Evolutionary conservation across 2,888 invertebrate genomes (phyloP).

Genomic region (Catocala sponsa): DNA sequence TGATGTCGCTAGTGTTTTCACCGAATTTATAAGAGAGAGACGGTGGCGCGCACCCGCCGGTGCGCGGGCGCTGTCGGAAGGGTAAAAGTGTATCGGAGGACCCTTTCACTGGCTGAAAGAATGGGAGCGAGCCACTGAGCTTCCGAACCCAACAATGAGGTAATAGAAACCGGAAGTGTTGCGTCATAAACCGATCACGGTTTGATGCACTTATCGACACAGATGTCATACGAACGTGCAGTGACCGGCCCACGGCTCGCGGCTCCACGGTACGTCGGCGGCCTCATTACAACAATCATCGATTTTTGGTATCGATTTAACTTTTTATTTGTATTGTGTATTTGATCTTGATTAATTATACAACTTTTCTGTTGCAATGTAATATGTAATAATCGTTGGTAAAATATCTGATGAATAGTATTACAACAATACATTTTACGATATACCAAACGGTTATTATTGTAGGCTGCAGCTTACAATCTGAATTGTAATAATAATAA

Average conservation of each 20-base stretch:
- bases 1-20: conserved; percentile 81
- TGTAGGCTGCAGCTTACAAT: no score
- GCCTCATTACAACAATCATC: conserved; percentile 23
- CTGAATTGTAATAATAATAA: no score
- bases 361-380: no score
- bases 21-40: conserved; percentile 86
- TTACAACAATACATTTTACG: no score
- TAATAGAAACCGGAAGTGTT: conserved; percentile 81
- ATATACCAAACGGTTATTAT: no score
- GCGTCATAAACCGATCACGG: conserved; percentile 74
- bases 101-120: conserved; percentile 88
- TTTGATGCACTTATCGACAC: conserved; percentile 71
- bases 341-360: no score
- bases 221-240: conserved; percentile 58
- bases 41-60: conserved; percentile 70
- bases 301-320: neutral
- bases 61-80: conserved; percentile 69
- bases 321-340: conserved; percentile 2
- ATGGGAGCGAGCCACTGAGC: conserved; percentile 81
- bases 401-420: no score
- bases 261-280: conserved; percentile 2
- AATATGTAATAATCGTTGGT: no score
- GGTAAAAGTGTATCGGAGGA: conserved; percentile 84
- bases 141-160: conserved; percentile 83
- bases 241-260: conserved; percentile 29